Conservation (phyloP, 2,113 vertebrate species). For the Trematomus loennbergii region DNA sequence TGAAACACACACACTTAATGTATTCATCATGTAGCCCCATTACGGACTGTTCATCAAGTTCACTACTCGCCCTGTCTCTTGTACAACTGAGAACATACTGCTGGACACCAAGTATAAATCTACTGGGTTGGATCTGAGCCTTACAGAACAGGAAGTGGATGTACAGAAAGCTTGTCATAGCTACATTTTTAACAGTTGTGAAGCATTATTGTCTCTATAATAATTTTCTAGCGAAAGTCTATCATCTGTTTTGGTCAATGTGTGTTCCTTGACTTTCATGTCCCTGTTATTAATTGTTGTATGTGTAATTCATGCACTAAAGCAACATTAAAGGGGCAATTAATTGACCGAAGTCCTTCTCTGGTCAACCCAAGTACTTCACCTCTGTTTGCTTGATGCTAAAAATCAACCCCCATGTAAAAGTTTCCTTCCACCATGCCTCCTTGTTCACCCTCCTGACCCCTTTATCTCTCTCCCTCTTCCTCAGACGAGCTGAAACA, state of each 20-base stretch:
- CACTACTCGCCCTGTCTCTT: neutral
- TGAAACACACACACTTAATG: constrained; percentile 52
- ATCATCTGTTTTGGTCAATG: no score
- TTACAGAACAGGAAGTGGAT: neutral
- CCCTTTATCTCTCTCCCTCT: neutral
- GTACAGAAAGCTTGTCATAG: neutral
- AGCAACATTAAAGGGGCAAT: neutral
- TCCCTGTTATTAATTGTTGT: neutral
- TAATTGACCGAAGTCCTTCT: no score
- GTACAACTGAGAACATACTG: neutral
- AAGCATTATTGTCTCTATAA: no score
- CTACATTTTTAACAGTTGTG: neutral
- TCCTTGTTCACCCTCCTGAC: neutral
- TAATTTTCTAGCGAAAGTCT: neutral
- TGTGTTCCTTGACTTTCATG: neutral
- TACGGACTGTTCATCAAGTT: neutral
- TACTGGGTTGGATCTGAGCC: neutral
- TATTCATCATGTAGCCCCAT: neutral
- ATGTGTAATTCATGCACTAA: neutral
- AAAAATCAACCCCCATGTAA: neutral
- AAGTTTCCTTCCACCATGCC: neutral
- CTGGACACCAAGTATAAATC: neutral
- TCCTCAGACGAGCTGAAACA: constrained; percentile 85
- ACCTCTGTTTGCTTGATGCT: neutral
- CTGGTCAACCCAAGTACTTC: neutral